These are phyloP conservation scores for Arctocebus calabarensis DNA, from an alignment of 2,797 vertebrate species.

Conservation along the genomic window DNA sequence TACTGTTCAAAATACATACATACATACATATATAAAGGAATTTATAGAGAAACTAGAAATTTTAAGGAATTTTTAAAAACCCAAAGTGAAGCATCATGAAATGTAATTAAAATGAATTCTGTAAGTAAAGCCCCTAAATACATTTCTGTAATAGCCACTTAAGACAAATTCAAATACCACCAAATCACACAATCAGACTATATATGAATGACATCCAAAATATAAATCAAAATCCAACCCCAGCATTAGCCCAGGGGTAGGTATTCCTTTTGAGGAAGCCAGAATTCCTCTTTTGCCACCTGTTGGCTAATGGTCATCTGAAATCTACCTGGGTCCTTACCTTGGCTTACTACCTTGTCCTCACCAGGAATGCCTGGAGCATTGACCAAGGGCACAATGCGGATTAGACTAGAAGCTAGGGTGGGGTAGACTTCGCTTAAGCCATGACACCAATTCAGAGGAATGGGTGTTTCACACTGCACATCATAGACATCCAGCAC, in stretches of 20 bases:
- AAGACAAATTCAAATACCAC: conserved; percentile 43
- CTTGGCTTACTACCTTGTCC: conserved; percentile 26
- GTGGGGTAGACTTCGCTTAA: background rate
- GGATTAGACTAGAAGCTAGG: background rate
- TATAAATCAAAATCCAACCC: conserved; percentile 64
- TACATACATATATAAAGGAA: background rate
- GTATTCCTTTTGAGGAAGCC: conserved; percentile 52
- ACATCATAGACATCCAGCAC: background rate
- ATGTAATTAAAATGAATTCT: conserved; percentile 26
- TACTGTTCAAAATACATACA: background rate
- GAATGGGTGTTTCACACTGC: background rate
- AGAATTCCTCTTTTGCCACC: conserved; percentile 58
- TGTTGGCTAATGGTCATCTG: conserved; percentile 46
- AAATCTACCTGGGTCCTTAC: conserved; percentile 37
- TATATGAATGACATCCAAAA: background rate
- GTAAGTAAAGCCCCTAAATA: conserved; percentile 22
- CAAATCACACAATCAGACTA: conserved; percentile 39
- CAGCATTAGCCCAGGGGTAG: conserved; percentile 51
- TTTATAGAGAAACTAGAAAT: conserved; percentile 27
- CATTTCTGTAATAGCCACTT: conserved; percentile 22
- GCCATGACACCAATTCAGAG: background rate
- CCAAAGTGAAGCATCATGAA: conserved; percentile 23
- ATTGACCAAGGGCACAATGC: background rate
- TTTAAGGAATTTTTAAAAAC: background rate
- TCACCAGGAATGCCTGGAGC: background rate